Evolutionary conservation across 2,797 vertebrate genomes (phyloP).

Genomic region (Silurus aristotelis): DNA sequence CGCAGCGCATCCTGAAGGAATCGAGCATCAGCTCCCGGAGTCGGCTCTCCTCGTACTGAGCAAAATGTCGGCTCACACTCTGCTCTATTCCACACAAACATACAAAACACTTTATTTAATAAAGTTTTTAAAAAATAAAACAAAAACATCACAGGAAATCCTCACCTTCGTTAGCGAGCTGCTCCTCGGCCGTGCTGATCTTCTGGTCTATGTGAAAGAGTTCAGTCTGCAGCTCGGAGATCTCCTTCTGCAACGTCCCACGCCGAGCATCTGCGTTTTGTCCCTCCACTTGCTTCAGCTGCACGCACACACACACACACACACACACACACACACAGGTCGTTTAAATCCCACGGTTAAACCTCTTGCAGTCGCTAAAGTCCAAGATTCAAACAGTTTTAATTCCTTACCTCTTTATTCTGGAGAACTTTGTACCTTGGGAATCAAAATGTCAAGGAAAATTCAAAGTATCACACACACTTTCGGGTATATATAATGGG

Average conservation of each 20-base stretch:
- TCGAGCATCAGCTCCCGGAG: conserved; percentile 69
- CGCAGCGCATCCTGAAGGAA: conserved; percentile 68
- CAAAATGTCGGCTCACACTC: conserved; percentile 62
- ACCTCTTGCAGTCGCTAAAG: neutral
- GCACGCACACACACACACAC: neutral
- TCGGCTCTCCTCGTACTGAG: conserved; percentile 64
- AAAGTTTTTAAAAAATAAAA: neutral
- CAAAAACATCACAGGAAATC: neutral
- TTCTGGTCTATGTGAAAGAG: conserved; percentile 75
- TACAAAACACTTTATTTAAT: neutral
- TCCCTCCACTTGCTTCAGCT: conserved; percentile 65
- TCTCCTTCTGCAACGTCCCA: conserved; percentile 70
- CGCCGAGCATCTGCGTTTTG: conserved; percentile 67
- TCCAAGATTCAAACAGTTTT: neutral
- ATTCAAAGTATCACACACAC: neutral
- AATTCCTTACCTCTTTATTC: conserved; percentile 72
- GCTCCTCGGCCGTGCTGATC: conserved; percentile 72
- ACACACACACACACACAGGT: neutral
- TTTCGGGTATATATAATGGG: no score
- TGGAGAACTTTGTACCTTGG: conserved; percentile 76
- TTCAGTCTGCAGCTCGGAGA: conserved; percentile 72
- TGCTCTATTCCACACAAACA: conserved; percentile 62
- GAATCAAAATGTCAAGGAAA: conserved; percentile 63
- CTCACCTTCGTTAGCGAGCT: conserved; percentile 71
- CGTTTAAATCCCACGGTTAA: neutral